Conservation (phyloP, 2,113 vertebrate genomes). For the Perccottus glenii region DNA sequence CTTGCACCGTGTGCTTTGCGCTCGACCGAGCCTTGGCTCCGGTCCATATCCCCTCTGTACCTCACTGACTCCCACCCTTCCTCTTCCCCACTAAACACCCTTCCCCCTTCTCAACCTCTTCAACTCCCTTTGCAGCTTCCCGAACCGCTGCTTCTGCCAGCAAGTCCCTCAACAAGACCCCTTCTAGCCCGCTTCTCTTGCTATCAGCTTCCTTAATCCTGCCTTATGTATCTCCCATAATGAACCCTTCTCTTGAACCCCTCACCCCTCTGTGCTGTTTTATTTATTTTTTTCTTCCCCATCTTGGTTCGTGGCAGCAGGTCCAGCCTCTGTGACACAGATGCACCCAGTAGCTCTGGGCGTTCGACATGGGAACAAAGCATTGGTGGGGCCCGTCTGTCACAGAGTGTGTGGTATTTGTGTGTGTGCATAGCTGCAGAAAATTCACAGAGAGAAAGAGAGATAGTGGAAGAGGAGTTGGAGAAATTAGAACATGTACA, state of each 20-base stretch:
- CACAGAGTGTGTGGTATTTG: conserved; percentile 31
- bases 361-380: conserved; percentile 66
- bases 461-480: conserved; percentile 14
- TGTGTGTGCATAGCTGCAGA: conserved; percentile 4
- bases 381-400: conserved; percentile 65
- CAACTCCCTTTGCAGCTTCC: conserved; percentile 48
- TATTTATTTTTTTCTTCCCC: conserved; percentile 35
- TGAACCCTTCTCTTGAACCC: conserved; percentile 13
- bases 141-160: conserved; percentile 40
- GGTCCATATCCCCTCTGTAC: conserved; percentile 66
- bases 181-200: conserved; percentile 21
- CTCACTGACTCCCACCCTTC: conserved; percentile 64
- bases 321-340: conserved; percentile 72
- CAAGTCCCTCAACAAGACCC: conserved; percentile 28
- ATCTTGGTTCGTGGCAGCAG: conserved; percentile 72
- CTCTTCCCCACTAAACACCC: conserved; percentile 27
- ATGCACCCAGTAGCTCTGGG: conserved; percentile 65
- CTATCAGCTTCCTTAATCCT: conserved; percentile 58
- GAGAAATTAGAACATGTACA: conserved; percentile 13
- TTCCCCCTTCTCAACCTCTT: conserved; percentile 39
- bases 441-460: conserved; percentile 12
- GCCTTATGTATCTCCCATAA: conserved; percentile 39
- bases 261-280: conserved; percentile 13
- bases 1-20: conserved; percentile 72
- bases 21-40: conserved; percentile 66